Base-by-base conservation (phyloP, 1,140 invertebrate genomes). In the Zaprionus kolodkinae region DNA sequence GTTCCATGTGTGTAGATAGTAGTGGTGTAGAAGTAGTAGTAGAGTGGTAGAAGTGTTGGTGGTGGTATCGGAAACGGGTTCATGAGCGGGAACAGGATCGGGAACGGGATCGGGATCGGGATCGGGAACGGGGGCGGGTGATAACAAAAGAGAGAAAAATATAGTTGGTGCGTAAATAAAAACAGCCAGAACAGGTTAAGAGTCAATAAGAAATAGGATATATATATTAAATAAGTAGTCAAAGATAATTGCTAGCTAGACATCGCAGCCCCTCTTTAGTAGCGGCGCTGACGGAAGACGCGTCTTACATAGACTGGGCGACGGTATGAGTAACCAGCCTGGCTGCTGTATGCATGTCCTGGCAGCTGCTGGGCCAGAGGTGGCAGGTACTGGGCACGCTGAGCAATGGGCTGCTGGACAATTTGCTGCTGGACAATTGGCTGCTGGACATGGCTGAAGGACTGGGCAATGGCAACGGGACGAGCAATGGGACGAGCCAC, bases 241-340 rank as follows among this genome's bases (percentile, higher is more conserved):
- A 73, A 66, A 72, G 61, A 80, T 80, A 87, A 54, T 43, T 79
- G 69, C 62, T 88, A 89, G 69, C 62, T 88, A 89, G 54, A 27
- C 70, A 54, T 78, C 7, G 40, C 40, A 10, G 59, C 72, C 56
- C 65, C 72, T 72, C 56, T 76, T 79, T 91, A 92, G 63, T 86
- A 86, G 79, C 91, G 91, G 75, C 87, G 91, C 78, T 85, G 87
- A 60, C 86, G 83, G 67, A 87, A 87, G 75, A 89, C 72, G 71
- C 91, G 91, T 79, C 91, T 91, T 81, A 92, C 84, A 81, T 89
- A 89, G 72, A 91, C 89, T 79, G 91, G 91, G 25, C 91, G 91
- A 72, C 87, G 82, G 57, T 92, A 92, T 57, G 91, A 84, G 60
- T 92, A 92, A 45, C 91, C 91, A 35, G 69, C 65, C 73, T 81